Evolutionary conservation across 2,888 invertebrate species (phyloP).

Genomic region (Archips xylosteana): DNA sequence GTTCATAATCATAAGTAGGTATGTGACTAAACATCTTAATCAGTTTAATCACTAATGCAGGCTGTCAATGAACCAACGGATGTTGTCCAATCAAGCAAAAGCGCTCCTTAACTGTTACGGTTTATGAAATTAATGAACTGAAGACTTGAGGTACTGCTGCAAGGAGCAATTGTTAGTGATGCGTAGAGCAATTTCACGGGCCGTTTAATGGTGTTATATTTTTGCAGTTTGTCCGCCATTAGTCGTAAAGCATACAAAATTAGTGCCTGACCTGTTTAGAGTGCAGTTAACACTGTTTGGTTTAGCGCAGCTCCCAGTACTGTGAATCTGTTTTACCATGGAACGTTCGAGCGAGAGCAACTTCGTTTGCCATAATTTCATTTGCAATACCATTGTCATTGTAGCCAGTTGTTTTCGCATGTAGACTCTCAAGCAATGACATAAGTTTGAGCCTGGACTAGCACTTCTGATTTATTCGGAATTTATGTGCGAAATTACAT

Average conservation of each 20-base stretch:
- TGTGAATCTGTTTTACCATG: conserved; percentile 28
- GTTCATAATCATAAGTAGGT: conserved; percentile 35
- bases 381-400: no score
- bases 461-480: no score
- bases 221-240: conserved; percentile 29
- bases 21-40: conserved; percentile 25
- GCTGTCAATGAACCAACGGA: conserved; percentile 72
- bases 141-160: conserved; percentile 49
- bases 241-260: conserved; percentile 38
- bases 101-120: conserved; percentile 47
- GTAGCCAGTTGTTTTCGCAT: no score
- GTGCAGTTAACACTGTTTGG: conserved; percentile 36
- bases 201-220: conserved; percentile 55
- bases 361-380: no score
- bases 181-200: conserved; percentile 66
- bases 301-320: conserved; percentile 27
- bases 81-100: conserved; percentile 44
- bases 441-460: no score
- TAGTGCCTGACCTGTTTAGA: conserved; percentile 39
- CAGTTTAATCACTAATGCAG: conserved; percentile 68
- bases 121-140: conserved; percentile 37
- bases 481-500: no score
- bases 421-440: no score
- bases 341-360: background rate
- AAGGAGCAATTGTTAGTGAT: conserved; percentile 64